A percentile compares a stretch with the other conserved stretches of the same genome.
These are phyloP conservation scores for Molossus alvarezi DNA, from an alignment of 2,797 vertebrate genomes.

Conservation along the genomic window DNA sequence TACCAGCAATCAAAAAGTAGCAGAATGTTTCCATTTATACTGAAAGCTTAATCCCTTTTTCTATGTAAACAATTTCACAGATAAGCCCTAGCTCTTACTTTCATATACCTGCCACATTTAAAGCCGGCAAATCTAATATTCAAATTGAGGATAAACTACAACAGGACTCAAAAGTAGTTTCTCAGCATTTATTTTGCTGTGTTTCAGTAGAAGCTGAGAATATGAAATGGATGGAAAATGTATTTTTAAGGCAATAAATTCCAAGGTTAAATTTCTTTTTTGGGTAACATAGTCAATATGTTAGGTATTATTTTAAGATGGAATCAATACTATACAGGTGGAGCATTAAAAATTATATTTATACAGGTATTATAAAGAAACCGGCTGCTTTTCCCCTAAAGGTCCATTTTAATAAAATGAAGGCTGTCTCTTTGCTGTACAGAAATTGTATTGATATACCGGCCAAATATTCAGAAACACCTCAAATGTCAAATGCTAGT, in stretches of 20 bases:
- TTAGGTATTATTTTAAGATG: background rate
- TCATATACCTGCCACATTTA: background rate
- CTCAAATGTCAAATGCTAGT: background rate
- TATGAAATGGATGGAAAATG: background rate
- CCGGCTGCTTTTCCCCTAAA: background rate
- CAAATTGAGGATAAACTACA: background rate
- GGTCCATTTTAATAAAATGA: constrained; percentile 21
- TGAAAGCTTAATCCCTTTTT: background rate
- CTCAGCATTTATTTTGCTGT: constrained; percentile 2
- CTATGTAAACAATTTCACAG: background rate
- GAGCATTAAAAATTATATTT: background rate
- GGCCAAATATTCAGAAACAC: background rate
- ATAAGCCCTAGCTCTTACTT: background rate
- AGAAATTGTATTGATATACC: background rate
- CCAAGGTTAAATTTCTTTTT: constrained; percentile 50
- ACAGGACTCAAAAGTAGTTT: background rate
- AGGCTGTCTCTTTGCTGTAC: background rate
- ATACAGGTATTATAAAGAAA: constrained; percentile 34
- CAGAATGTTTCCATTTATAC: background rate
- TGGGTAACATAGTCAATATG: background rate
- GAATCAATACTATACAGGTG: background rate
- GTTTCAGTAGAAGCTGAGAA: constrained; percentile 35
- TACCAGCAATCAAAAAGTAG: background rate
- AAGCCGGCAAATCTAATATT: constrained; percentile 4
- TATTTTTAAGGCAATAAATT: constrained; percentile 43